A percentile compares a stretch with the other conserved stretches of the same genome.
phyloP scores from a whole-genome alignment of 2,888 invertebrate species.

The Ophioninae sp. region DNA sequence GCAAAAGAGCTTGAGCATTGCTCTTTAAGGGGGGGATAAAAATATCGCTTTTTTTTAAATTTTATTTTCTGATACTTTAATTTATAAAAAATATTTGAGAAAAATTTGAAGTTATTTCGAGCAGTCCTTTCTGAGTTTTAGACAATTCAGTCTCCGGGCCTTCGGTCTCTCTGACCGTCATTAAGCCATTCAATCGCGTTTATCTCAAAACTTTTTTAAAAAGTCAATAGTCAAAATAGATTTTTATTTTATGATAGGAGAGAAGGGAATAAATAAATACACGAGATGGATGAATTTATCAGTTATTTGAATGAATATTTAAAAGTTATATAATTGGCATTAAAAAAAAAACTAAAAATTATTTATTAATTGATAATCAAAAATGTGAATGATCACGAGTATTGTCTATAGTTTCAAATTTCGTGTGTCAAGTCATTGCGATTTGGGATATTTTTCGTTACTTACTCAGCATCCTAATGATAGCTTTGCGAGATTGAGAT shows the following conservation, averaged over 20 bases:
- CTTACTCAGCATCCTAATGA: conserved; percentile 91
- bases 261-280: neutral
- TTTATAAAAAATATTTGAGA: too few relatives aligned
- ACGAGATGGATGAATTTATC: neutral
- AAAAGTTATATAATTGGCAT: neutral
- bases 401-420: neutral
- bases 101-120: too few relatives aligned
- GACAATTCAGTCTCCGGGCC: too few relatives aligned
- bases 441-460: conserved; percentile 16
- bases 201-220: too few relatives aligned
- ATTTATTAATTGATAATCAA: neutral
- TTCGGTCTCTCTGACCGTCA: too few relatives aligned
- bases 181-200: too few relatives aligned
- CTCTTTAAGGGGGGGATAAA: too few relatives aligned
- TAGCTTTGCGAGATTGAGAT: conserved; percentile 88
- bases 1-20: neutral
- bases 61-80: too few relatives aligned
- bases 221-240: too few relatives aligned
- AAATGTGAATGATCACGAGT: neutral
- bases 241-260: neutral
- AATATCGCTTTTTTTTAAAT: too few relatives aligned
- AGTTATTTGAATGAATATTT: neutral
- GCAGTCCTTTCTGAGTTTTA: too few relatives aligned
- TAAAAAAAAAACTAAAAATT: neutral
- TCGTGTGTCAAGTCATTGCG: neutral